Percentiles rank a stretch among this genome's conserved stretches.
Evolutionary conservation across 2,797 vertebrate species (phyloP).

Genomic region (Sitta carolinensis): DNA sequence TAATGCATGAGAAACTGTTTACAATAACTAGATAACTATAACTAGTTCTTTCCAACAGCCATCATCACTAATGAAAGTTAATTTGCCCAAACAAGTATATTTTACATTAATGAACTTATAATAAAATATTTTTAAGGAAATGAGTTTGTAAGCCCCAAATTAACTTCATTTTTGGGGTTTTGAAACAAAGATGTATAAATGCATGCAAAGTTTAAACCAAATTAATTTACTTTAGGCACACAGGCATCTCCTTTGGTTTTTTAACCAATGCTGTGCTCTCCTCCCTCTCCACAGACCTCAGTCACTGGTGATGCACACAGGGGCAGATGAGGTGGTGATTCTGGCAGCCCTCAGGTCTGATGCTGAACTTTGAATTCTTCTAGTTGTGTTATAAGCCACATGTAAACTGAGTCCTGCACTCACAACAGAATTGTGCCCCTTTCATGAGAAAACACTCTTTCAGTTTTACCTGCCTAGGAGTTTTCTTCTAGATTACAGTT

Average conservation of each 20-base stretch:
- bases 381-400: neutral
- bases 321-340: neutral
- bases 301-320: rapidly evolving
- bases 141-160: rapidly evolving
- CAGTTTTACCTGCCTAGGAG: neutral
- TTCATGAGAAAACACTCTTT: neutral
- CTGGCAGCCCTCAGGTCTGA: neutral
- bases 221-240: neutral
- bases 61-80: neutral
- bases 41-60: neutral
- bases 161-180: neutral
- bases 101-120: neutral
- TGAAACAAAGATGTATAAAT: neutral
- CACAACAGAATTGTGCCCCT: neutral
- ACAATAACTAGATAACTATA: neutral
- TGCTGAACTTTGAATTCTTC: neutral
- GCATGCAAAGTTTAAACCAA: neutral
- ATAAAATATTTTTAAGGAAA: neutral
- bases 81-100: neutral
- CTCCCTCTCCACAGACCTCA: neutral
- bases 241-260: neutral
- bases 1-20: neutral
- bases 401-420: rapidly evolving
- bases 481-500: neutral
- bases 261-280: neutral